Conservation (phyloP, 2,797 vertebrate species). For the Chloroceryle amazona region DNA sequence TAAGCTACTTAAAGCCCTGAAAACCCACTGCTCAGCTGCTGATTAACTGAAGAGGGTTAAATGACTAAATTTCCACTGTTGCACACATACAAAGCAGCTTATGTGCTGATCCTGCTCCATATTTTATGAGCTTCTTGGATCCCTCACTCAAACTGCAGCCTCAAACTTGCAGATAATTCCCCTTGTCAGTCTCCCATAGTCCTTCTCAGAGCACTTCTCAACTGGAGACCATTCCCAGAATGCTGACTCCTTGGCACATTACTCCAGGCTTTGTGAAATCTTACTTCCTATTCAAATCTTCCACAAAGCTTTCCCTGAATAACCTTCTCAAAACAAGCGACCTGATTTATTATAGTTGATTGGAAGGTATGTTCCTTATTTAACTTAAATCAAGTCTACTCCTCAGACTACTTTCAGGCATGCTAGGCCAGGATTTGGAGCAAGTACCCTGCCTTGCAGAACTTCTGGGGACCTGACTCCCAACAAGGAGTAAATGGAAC, state of each 20-base stretch:
- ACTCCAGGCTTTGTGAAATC: neutral
- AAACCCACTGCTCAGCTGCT: slow-evolving; percentile 52
- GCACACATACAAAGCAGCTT: slow-evolving; percentile 57
- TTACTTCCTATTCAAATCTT: slow-evolving; percentile 21
- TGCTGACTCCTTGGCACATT: neutral
- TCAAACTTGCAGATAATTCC: slow-evolving; percentile 49
- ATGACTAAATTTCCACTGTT: slow-evolving; percentile 55
- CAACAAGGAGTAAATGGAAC: rapidly evolving
- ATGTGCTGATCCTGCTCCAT: slow-evolving; percentile 62
- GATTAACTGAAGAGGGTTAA: slow-evolving; percentile 65
- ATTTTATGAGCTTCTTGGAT: slow-evolving; percentile 65
- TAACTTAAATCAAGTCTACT: neutral
- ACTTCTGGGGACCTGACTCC: rapidly evolving
- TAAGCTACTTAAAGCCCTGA: slow-evolving; percentile 51
- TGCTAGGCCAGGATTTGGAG: neutral
- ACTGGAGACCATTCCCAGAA: neutral
- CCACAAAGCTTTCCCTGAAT: slow-evolving; percentile 14
- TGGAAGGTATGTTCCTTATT: neutral
- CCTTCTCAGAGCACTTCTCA: neutral
- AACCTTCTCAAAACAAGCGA: neutral
- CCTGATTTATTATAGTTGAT: neutral
- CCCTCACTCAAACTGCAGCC: neutral
- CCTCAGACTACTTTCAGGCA: neutral
- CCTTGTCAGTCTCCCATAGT: slow-evolving; percentile 33
- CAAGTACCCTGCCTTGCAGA: neutral